Evolutionary conservation across 2,113 vertebrate species (phyloP).

Genomic region (Dasypus novemcinctus): DNA sequence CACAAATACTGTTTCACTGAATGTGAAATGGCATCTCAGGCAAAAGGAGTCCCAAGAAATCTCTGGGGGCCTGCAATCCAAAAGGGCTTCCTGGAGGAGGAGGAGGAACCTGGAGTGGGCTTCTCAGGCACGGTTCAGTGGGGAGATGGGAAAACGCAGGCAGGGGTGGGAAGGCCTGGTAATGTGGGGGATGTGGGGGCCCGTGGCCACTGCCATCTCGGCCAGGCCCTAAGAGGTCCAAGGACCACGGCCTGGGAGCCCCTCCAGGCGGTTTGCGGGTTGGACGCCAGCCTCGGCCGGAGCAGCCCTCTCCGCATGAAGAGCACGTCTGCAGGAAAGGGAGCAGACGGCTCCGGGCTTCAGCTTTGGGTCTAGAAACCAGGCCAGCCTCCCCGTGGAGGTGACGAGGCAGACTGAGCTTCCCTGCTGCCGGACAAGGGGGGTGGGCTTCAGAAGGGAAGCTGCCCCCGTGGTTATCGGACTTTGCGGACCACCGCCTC

Average conservation of each 20-base stretch:
- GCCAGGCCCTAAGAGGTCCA: background rate
- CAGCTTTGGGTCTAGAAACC: background rate
- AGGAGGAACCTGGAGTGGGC: too few species aligned
- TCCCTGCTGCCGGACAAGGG: background rate
- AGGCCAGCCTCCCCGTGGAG: background rate
- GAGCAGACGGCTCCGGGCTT: background rate
- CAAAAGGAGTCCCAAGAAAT: background rate
- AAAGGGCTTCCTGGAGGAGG: background rate
- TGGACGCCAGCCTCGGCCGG: background rate
- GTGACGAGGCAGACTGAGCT: background rate
- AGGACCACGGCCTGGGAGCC: background rate
- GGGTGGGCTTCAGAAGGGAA: background rate
- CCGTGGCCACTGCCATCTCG: too few species aligned
- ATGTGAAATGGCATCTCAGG: background rate
- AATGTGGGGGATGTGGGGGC: background rate
- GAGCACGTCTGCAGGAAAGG: background rate
- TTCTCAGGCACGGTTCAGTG: background rate
- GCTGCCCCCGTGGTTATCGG: fast-evolving
- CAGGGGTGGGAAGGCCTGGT: background rate
- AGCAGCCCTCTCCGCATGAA: background rate
- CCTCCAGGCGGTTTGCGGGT: background rate
- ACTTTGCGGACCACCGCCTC: fast-evolving
- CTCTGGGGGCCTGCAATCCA: too few species aligned
- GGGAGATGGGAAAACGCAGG: background rate
- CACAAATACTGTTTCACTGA: background rate